These are phyloP conservation scores for Chrosomus eos DNA, from an alignment of 2,797 vertebrate genomes.

Conservation along the genomic window DNA sequence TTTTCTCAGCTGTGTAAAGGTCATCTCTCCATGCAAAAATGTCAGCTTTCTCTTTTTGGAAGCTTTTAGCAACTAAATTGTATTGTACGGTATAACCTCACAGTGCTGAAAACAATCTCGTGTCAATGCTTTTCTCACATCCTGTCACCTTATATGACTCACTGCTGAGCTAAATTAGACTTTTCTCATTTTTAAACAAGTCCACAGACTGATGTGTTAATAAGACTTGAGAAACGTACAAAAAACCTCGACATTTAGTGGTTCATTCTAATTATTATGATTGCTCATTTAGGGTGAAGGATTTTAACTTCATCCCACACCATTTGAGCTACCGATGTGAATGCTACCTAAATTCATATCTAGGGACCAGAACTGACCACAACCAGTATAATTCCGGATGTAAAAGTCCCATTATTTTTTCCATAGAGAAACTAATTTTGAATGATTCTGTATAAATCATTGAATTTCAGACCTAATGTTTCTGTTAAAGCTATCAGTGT, in stretches of 20 bases:
- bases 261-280: neutral
- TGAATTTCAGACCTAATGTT: neutral
- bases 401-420: neutral
- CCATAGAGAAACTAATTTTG: neutral
- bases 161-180: neutral
- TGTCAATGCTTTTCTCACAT: conserved; percentile 13
- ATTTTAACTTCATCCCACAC: conserved; percentile 1
- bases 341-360: neutral
- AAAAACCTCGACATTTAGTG: neutral
- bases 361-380: neutral
- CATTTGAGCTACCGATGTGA: conserved; percentile 1
- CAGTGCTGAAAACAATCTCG: conserved; percentile 25
- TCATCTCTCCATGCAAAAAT: conserved; percentile 64
- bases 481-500: neutral
- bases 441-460: neutral
- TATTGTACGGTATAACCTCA: conserved; percentile 21
- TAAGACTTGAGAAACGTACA: neutral
- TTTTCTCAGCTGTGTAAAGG: conserved; percentile 66
- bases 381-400: neutral
- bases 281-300: neutral
- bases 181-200: neutral
- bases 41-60: conserved; percentile 61
- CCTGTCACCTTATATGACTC: neutral
- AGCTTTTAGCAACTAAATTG: conserved; percentile 62
- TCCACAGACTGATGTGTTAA: neutral